Evolutionary conservation across 2,888 invertebrate species (phyloP), one percentile per base, ranked within the genome.

Genomic region (Siphlonurus alternatus): DNA sequence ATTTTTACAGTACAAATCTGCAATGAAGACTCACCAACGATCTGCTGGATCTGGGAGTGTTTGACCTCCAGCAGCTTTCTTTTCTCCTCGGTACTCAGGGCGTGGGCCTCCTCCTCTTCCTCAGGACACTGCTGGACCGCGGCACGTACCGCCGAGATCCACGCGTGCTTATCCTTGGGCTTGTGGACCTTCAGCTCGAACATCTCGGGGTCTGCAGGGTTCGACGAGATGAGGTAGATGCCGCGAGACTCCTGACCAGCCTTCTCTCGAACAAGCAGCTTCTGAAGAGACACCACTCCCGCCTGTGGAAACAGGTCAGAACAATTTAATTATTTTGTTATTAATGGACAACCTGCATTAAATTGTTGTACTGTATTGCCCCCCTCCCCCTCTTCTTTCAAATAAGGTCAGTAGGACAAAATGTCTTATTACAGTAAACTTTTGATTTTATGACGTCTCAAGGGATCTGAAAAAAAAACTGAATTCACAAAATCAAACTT

Each of bases 161-260:
- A 96, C 15, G 83, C 78, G 71, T 88, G 88, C 73, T 93, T 89
- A 71, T 95, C 93, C 75, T 92, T 91, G 25, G 93, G 93, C 68
- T 89, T 84, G 71, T 91, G 89, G 67, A 83, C 81, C 72, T 94
- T 86, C 63, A 97, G 78, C 74, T 96, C 96, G 74, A 95, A 96
- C 95, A 97, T 96, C 79, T 96, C 96, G 0, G 95, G 95, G 73
- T 89, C 90, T 2, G 86, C 82, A 2, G 93, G 91, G 72, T 93
- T 93, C 69, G 93, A 92, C 68, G 91, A 92, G 70, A 97, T 94
- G 64, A 97, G 83, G 77, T 95, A 96, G 71, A 97, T 86, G 0
- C 93, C 92, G 2, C 89, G 81, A 1, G 87, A 87, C 72, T 92
- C 91, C 64, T 89, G 89, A 63, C 94, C 93, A 0, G 95, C 94